These are phyloP conservation scores for Solen grandis DNA, from an alignment of 1,140 invertebrate genomes.

Conservation along the genomic window DNA sequence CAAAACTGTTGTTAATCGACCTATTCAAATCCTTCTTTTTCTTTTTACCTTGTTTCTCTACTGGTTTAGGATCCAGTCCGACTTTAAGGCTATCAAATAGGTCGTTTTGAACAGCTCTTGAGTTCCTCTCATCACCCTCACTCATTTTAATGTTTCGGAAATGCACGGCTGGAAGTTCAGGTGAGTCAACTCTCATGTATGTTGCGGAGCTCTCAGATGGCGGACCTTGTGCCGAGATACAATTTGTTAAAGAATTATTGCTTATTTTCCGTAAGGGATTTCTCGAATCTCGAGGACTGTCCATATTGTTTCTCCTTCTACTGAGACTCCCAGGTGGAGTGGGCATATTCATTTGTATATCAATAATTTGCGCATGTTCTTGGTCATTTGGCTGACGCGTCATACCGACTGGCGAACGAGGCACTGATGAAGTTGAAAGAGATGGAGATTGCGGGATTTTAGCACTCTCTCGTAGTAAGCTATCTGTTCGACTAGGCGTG, in stretches of 20 bases:
- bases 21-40: conserved; percentile 22
- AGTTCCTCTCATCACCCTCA: conserved; percentile 34
- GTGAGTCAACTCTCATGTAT: conserved; percentile 65
- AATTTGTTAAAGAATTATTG: conserved; percentile 70
- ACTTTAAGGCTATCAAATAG: conserved; percentile 74
- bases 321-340: conserved; percentile 76
- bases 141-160: conserved; percentile 76
- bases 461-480: neutral
- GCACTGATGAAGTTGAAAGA: conserved; percentile 17
- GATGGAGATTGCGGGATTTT: conserved; percentile 23
- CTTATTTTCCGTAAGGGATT: conserved; percentile 67
- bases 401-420: conserved; percentile 39
- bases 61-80: conserved; percentile 25
- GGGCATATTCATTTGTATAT: conserved; percentile 54
- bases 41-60: conserved; percentile 15
- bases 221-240: conserved; percentile 65
- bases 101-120: conserved; percentile 66
- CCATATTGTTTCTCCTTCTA: conserved; percentile 67
- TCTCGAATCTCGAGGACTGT: conserved; percentile 68
- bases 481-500: neutral
- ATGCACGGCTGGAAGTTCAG: conserved; percentile 77
- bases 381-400: conserved; percentile 10
- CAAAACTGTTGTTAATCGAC: neutral
- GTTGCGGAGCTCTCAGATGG: conserved; percentile 63
- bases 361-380: conserved; percentile 50